A percentile compares a stretch with the other conserved stretches of the same genome.
Conservation (phyloP, 2,888 invertebrate species). For the Agonopterix arenella region DNA sequence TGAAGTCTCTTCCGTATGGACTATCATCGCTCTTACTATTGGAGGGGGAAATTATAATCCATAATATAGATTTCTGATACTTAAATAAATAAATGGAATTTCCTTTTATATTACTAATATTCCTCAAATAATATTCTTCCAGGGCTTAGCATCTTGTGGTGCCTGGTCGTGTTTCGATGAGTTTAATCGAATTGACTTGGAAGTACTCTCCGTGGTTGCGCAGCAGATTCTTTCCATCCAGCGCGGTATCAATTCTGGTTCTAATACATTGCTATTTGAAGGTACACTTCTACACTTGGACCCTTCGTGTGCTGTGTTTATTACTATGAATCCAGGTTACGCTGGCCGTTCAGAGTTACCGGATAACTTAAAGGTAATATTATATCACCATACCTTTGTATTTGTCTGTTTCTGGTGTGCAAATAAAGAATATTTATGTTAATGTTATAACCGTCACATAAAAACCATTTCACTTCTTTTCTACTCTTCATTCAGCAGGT, state of each 20-base stretch:
- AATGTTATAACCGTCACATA: too few species aligned
- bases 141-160: constrained; percentile 94
- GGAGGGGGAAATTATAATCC: too few species aligned
- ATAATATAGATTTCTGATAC: too few species aligned
- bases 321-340: constrained; percentile 97
- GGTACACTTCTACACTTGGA: constrained; percentile 91
- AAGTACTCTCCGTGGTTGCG: constrained; percentile 95
- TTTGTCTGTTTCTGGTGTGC: too few species aligned
- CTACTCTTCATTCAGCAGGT: too few species aligned
- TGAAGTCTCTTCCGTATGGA: too few species aligned
- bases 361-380: constrained; percentile 87
- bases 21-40: too few species aligned
- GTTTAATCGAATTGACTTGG: constrained; percentile 95
- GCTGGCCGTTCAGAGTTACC: constrained; percentile 95
- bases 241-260: constrained; percentile 88
- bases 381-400: too few species aligned
- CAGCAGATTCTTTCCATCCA: constrained; percentile 97
- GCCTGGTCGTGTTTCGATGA: constrained; percentile 99
- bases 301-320: constrained; percentile 93
- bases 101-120: too few species aligned
- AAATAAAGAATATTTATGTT: too few species aligned
- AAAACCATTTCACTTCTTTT: too few species aligned
- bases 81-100: too few species aligned
- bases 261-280: constrained; percentile 89
- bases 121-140: constrained; percentile 18